Percentiles rank a stretch among this genome's conserved stretches.
phyloP scores from a whole-genome alignment of 2,888 invertebrate genomes.

The Athalia rosae region DNA sequence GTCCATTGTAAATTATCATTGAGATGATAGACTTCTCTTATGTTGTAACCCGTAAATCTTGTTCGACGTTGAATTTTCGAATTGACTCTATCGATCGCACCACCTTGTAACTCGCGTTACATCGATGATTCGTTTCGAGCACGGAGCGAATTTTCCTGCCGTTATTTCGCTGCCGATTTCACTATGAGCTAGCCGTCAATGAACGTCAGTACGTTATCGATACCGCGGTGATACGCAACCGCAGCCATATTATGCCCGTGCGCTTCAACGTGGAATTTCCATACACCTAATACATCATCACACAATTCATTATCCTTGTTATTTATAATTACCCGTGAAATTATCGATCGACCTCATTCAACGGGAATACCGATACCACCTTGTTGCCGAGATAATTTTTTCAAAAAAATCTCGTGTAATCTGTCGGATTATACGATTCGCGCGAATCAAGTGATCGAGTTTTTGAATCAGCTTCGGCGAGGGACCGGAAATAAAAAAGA shows the following conservation, averaged over 20 bases:
- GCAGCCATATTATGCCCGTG: too few species aligned
- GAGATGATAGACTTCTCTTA: not conserved
- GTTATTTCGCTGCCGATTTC: slow-evolving; percentile 46
- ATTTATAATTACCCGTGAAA: too few species aligned
- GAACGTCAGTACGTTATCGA: slow-evolving; percentile 52
- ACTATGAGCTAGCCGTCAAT: slow-evolving; percentile 69
- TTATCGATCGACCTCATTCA: too few species aligned
- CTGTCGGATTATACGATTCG: too few species aligned
- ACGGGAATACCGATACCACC: too few species aligned
- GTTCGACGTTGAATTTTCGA: not conserved
- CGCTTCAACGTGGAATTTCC: not conserved
- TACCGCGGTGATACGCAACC: not conserved
- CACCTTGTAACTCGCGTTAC: not conserved
- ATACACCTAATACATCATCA: not conserved
- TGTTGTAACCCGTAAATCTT: too few species aligned
- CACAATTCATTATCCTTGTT: too few species aligned
- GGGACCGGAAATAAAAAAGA: too few species aligned
- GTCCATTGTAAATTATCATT: not conserved
- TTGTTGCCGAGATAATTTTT: too few species aligned
- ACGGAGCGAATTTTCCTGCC: not conserved
- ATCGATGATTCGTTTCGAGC: slow-evolving; percentile 16
- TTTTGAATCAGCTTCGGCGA: too few species aligned
- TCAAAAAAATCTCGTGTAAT: too few species aligned
- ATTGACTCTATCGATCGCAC: not conserved
- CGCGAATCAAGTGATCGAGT: too few species aligned